phyloP scores from a whole-genome alignment of 2,888 invertebrate species.

The Phasia obesa region DNA sequence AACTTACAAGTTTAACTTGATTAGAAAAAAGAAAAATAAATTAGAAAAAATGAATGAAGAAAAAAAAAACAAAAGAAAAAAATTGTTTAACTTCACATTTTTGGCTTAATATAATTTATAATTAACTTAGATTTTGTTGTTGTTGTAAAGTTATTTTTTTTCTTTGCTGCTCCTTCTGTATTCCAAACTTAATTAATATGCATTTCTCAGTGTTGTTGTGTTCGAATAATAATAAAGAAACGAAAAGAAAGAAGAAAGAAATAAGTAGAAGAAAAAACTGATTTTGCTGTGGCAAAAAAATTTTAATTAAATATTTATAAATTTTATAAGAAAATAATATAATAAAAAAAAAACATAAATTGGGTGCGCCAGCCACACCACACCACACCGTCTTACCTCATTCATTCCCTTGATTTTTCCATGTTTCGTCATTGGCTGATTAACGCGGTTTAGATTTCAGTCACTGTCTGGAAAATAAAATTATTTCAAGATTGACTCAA shows the following conservation, averaged over 20 bases:
- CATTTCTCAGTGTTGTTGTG: conserved; percentile 68
- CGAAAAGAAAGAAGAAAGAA: background rate
- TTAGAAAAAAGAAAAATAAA: conserved; percentile 33
- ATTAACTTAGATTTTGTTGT: conserved; percentile 55
- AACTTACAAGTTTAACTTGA: conserved; percentile 66
- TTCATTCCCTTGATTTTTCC: background rate
- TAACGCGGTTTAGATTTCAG: conserved; percentile 35
- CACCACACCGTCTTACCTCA: conserved; percentile 14
- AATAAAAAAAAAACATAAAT: conserved; percentile 49
- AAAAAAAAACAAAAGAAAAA: conserved; percentile 46
- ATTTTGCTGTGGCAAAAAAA: conserved; percentile 48
- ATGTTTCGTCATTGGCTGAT: conserved; percentile 44
- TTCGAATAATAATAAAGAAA: conserved; percentile 10
- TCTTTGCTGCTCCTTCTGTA: conserved; percentile 10
- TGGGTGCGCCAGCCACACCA: conserved; percentile 65
- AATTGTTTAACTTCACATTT: conserved; percentile 59
- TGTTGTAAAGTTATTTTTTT: too few relatives aligned
- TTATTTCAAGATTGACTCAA: conserved; percentile 50
- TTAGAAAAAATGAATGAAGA: conserved; percentile 8
- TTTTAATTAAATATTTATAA: conserved; percentile 70
- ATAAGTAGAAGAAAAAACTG: conserved; percentile 7
- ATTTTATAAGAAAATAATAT: conserved; percentile 38
- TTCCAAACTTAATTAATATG: conserved; percentile 54
- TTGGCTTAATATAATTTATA: conserved; percentile 63
- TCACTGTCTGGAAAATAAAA: conserved; percentile 25